Base-by-base conservation (phyloP, 2,797 vertebrate genomes). In the Eremophila alpestris region DNA sequence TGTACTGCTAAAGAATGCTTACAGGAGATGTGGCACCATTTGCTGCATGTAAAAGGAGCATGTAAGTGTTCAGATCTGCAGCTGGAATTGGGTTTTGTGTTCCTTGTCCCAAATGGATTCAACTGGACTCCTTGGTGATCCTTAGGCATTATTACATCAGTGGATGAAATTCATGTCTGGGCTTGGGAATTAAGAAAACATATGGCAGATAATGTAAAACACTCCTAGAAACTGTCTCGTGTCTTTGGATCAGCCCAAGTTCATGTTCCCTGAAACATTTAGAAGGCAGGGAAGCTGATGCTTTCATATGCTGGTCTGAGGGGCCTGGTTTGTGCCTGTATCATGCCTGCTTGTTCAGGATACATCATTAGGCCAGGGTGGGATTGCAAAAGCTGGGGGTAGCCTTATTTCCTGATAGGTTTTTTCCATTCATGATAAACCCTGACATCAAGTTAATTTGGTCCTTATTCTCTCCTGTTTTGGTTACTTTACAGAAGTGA, bases 401-500 rank as follows among this genome's bases (percentile, higher is more conserved):
- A 48, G 29, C 32, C 29, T 58, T 43, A 16, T 77, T 85, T 87
- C 59, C 58, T 36, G 14, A 0, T 46, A 23, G 16, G 15, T 41
- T 3, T 80, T 84, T 67, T 49, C 29, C 24, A 27, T 48, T 48
- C 14, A 1, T 22, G 5, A 49, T 85, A 68, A 92, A 69, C 24
- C 17, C 36, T 68, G 51, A 54, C 0, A 0, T 59, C 20, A n/a
- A 80, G 32, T 64, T 91, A 45, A 84, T 30, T 78, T 87, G 83
- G 16, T 58, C 32, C 29, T 69, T 68, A 18, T 51, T 74, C 38
- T 68, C 67, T 73, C 63, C 71, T 92, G 17, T 51, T 96, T 65
- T 80, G 77, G 10, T 75, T 80, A 27, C 45, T 89, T 94, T 89
- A 74, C 95, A 99, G 99, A 99, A 97, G 98, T 99, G 95, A 99